Evolutionary conservation across 2,113 vertebrate genomes (phyloP), one percentile per base, ranked within the genome.

Genomic region (Orycteropus afer): DNA sequence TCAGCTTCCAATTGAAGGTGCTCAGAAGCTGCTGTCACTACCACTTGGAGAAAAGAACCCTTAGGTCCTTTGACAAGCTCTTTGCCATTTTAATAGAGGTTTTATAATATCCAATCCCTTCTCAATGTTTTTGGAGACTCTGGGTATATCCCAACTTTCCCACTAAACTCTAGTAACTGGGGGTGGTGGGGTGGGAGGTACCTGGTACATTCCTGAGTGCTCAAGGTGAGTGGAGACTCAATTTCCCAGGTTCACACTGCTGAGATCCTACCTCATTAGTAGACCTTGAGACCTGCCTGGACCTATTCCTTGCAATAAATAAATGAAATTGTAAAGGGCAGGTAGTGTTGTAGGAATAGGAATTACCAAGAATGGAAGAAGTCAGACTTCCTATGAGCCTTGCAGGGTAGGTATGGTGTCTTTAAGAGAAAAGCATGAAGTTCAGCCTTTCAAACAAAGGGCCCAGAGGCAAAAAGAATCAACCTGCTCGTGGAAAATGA

Each of bases 231-330:
- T 55, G 42, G 76, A 53, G 80, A 65, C 45, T 63, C 82, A 25
- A 49, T 89, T 91, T 93, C 76, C 77, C n/a, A 83, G 20, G 47
- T 29, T 94, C 55, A 63, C 55, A n/a, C 51, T 89, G 57, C 69
- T 88, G 37, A 78, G n/a, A 79, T 37, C 78, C 29, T 67, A 5
- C 6, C 34, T 42, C 51, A 77, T 32, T 3, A 61, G 82, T 5
- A 59, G 40, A 74, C 12, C 74, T 93, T 84, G 29, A 11, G 32
- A 5, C 20, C 17, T 74, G 32, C 67, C 63, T 78, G 49, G 45
- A 61, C 86, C 73, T 94, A 74, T 65, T 61, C 59, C 63, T n/a
- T 78, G 78, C 34, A 93, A 93, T 76, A 83, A 95, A 95, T 94
- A 90, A 89, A 53, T 80, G 63, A 81, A 80, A 55, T 49, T 93